Base-by-base conservation (phyloP, 2,797 vertebrate species). In the Eremophila alpestris region DNA sequence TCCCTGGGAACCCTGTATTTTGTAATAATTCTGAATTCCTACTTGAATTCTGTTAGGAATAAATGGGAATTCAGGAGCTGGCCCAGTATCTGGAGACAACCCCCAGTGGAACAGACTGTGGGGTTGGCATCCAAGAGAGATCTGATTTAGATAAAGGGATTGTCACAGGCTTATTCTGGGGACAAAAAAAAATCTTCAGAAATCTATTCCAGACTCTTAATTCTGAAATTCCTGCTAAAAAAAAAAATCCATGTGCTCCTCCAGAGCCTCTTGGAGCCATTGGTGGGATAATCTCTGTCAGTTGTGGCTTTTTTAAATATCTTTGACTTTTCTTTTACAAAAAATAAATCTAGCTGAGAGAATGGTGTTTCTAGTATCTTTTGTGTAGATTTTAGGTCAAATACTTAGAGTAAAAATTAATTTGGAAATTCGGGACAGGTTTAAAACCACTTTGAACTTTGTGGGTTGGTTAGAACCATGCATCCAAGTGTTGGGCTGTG, bases 1-100 rank as follows among this genome's bases (percentile, higher is more conserved):
- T 7, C 10, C 10, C 51, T 69, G 68, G 26, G 46, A 5, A 0
- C 13, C 0, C 0, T 5, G 7, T 2, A 1, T 32, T 74, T 71
- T 30, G 16, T 20, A 41, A 32, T 18, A 69, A 22, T 60, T 64
- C 34, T 26, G 36, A n/a, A 43, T 46, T 49, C 21, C 17, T 55
- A 4, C 38, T 87, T 38, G 45, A 48, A 8, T 67, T 67, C 16
- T n/a, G 1, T 14, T 13, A 5, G n/a, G 22, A 32, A 34, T 24
- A 14, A 83, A 4, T 32, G 36, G 43, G 36, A 88, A 19, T 5
- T 27, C 24, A 78, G 38, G 26, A 56, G 16, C 23, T 70, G 43
- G 17, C 26, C 29, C 2, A 0, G 21, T 10, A 22, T 71, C 32
- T 62, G 78, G 45, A 54, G 78, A 46, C 46, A 60, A 38, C 59